Evolutionary conservation across 2,113 vertebrate species (phyloP), one percentile per base, ranked within the genome.

Genomic region (Pluvianellus socialis): DNA sequence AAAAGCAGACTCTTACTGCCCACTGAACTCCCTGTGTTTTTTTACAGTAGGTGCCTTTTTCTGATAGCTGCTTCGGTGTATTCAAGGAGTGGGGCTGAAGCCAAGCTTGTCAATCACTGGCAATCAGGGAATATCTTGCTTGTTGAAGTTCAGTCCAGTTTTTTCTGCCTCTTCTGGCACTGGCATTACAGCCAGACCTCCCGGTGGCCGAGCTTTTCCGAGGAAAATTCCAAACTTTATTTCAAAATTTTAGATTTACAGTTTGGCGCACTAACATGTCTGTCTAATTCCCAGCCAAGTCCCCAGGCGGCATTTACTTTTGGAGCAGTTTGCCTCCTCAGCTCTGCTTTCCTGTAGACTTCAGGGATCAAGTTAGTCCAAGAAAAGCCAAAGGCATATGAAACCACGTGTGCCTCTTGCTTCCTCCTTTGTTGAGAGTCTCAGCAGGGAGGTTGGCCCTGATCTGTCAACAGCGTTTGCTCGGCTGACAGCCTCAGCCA

Each of bases 201-300:
- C 86, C 72, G 59, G 71, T 95, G 89, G 53, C 61, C 20, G 3
- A 90, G 84, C 45, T 91, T 94, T 95, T 90, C 81, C 79, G 89
- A 90, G 59, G 77, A 97, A 95, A 96, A 96, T 96, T 94, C 87
- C 91, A 80, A 97, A 97, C 77, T 96, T 95, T 85, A 88, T 96
- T 97, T 97, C 87, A 96, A 90, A 97, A 94, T 94, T 96, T 91
- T 66, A 94, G 91, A 96, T 96, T 96, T 91, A 92, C 86, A 85
- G 74, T 94, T 95, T 96, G 93, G 91, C 91, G 92, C 66, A 20
- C 73, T 63, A 91, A 79, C 40, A 10, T 17, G 68, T 84, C 89
- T 85, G 38, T 88, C 77, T 96, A 92, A 88, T 86, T 96, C 91
- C 74, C 55, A 80, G 94, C 89, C 84, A 94, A 91, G 80, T 95